Base-by-base conservation (phyloP, 1,140 invertebrate species). In the Lordiphosa mommai region DNA sequence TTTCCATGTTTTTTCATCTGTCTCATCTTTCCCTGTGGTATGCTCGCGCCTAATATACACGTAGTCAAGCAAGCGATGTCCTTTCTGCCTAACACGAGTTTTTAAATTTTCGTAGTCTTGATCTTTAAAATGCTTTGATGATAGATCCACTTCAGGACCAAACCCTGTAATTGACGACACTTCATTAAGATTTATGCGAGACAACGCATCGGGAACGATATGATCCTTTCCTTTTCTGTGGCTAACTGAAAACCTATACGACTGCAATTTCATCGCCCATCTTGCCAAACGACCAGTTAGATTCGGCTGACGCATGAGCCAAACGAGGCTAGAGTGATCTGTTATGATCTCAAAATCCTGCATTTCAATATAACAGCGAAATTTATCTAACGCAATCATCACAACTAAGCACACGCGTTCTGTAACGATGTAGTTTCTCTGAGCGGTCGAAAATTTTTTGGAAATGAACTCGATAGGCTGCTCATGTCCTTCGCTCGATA, bases 341-440 rank as follows among this genome's bases (percentile, higher is more conserved):
- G 37, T 52, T 8, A 52, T 7, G n/a, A 56, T 9, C 13, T 47
- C 43, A 36, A 56, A 47, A 8, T 56, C 41, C 16, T 56, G 38
- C 12, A 36, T 7, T 16, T 51, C 56, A 2, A 59, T 1, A 30
- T 59, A 51, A 8, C 44, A 36, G 0, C 56, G 20, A 12, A 59
- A 59, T n/a, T 37, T 34, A 20, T 59, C 47, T 0, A 59, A 34
- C 2, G 20, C 37, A 6, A 29, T 8, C 16, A 30, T 41, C 4
- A 16, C 36, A 8, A 6, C 49, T 2, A 16, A 20, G 13, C 52
- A 16, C 12, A 50, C 52, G n/a, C 47, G 36, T 38, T 56, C 47
- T 3, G 60, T 56, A 1, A 56, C 60, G 8, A 36, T 63, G 30
- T 49, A 56, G 34, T 63, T 63, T n/a, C 44, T 17, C 43, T 44